Evolutionary conservation across 1,140 invertebrate species (phyloP).

Genomic region (Dinothrombium tinctorium): DNA sequence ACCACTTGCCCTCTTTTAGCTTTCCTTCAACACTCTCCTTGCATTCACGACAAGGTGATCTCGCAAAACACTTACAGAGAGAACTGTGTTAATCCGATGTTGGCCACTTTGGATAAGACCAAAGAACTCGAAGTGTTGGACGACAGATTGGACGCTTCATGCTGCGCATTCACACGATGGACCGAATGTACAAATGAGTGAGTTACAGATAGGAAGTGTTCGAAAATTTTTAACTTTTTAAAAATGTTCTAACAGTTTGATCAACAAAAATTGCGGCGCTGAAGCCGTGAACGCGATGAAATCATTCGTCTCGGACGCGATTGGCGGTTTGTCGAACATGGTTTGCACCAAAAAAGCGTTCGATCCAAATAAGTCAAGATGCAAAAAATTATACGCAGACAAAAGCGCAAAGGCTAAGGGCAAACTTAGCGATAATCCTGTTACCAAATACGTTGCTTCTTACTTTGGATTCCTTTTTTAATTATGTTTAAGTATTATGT

Average conservation of each 20-base stretch:
- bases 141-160: neutral
- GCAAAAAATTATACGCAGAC: neutral
- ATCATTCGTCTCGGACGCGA: neutral
- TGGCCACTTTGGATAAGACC: slow-evolving; percentile 4
- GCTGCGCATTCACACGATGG: slow-evolving; percentile 4
- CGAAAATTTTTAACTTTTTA: too few relatives aligned
- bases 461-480: slow-evolving; percentile 8
- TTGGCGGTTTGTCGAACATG: slow-evolving; percentile 1
- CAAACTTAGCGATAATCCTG: slow-evolving; percentile 5
- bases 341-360: slow-evolving; percentile 1
- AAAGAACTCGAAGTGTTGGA: neutral
- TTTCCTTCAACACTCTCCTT: slow-evolving; percentile 11
- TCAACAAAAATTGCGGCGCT: neutral
- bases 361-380: neutral
- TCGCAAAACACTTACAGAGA: slow-evolving; percentile 2
- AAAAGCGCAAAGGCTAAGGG: neutral
- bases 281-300: neutral
- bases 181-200: neutral
- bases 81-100: slow-evolving; percentile 5
- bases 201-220: too few relatives aligned
- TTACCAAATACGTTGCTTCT: slow-evolving; percentile 5
- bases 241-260: neutral
- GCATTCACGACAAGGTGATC: slow-evolving; percentile 12
- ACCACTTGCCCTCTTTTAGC: slow-evolving; percentile 1
- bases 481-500: too few relatives aligned